Conservation (phyloP, 1,140 invertebrate species). For the Onthophagus taurus region DNA sequence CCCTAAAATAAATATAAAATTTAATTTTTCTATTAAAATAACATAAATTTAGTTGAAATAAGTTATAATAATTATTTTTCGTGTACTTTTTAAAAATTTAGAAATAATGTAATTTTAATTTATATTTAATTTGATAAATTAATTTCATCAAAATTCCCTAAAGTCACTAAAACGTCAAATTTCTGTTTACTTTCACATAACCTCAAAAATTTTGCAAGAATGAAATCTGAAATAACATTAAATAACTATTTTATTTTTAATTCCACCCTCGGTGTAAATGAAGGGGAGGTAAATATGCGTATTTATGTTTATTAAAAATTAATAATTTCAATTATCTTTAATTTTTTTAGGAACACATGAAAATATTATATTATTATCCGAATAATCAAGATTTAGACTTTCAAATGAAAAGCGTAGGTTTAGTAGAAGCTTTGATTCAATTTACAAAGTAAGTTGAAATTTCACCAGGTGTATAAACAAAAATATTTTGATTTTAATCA, state of each 20-base stretch:
- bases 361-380: conserved; percentile 82
- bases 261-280: conserved; percentile 22
- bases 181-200: too few species aligned
- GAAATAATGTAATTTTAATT: too few species aligned
- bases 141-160: too few species aligned
- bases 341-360: conserved; percentile 72
- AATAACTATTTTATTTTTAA: conserved; percentile 34
- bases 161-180: too few species aligned
- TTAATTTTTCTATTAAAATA: too few species aligned
- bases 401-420: conserved; percentile 81
- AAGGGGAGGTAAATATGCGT: conserved; percentile 27
- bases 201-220: conserved; percentile 2
- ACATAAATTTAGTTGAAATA: too few species aligned
- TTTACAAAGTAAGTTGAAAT: conserved; percentile 86
- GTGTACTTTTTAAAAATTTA: too few species aligned
- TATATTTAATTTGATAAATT: too few species aligned
- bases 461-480: too few species aligned
- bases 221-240: conserved; percentile 23
- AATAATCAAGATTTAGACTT: conserved; percentile 64
- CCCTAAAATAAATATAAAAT: too few species aligned
- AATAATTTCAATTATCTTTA: conserved; percentile 5
- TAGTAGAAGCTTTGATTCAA: conserved; percentile 86
- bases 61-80: too few species aligned
- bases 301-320: conserved; percentile 10
- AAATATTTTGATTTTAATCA: background rate